Conservation (phyloP, 2,888 invertebrate genomes). For the Dorcus hopei region DNA sequence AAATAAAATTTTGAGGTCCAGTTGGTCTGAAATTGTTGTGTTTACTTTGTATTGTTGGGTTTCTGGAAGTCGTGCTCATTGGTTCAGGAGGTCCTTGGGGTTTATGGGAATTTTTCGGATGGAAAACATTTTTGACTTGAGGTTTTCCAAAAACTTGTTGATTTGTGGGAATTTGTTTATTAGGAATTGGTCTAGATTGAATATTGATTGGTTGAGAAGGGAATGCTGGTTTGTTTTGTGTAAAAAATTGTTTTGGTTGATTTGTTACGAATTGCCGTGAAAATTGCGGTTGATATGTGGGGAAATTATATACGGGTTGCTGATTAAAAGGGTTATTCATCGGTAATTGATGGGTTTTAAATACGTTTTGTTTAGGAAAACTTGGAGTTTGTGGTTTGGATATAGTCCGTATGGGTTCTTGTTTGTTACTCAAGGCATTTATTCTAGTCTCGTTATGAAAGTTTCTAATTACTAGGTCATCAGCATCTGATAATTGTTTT, state of each 20-base stretch:
- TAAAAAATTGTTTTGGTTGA: too few species aligned
- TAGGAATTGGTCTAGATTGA: not conserved
- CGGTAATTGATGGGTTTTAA: too few species aligned
- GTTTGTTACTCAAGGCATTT: not conserved
- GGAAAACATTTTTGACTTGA: not conserved
- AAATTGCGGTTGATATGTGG: not conserved
- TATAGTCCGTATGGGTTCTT: not conserved
- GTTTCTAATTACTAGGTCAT: not conserved
- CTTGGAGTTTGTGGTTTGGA: slow-evolving; percentile 5
- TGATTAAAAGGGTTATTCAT: too few species aligned
- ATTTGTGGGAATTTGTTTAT: not conserved
- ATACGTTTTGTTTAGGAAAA: too few species aligned
- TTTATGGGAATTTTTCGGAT: not conserved
- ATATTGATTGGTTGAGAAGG: not conserved
- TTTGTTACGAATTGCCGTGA: not conserved
- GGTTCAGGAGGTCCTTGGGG: not conserved
- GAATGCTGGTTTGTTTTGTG: not conserved
- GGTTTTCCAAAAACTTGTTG: slow-evolving; percentile 4
- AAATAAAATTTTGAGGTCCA: not conserved
- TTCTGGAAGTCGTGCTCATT: slow-evolving; percentile 1
- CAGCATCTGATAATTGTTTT: not conserved
- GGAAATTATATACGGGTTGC: too few species aligned
- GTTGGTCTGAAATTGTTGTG: not conserved
- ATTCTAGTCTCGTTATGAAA: not conserved
- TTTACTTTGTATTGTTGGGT: not conserved